Evolutionary conservation across 2,888 invertebrate species (phyloP), one percentile per base, ranked within the genome.

Genomic region (Lycia hirtaria): DNA sequence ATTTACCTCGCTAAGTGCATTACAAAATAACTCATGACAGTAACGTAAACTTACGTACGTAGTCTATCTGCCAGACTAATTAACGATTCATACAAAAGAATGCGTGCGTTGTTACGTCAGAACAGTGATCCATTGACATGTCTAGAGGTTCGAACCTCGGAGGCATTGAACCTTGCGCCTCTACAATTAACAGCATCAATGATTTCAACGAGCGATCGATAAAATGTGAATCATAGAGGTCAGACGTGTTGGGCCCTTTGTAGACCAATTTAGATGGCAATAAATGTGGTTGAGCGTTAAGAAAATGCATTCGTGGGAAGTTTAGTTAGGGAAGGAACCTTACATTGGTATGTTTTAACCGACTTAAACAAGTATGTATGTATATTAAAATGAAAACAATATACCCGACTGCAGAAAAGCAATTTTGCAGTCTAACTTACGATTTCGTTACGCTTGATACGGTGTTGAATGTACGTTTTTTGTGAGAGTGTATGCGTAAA

Each of bases 151-250:
- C 24, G 45, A 14, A 44, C n/a, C 41, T 54, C 45, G 14, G 30
- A 61, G 58, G 45, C 55, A 52, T 44, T 56, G 44, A 63, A 52
- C 57, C 43, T 28, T 28, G 38, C 26, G 12, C 24, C 28, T 41
- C 12, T 19, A 48, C 49, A 38, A 32, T 51, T 43, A 51, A 37
- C 33, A 28, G 43, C 45, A 40, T 61, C 47, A 56, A 62, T 59
- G 59, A 64, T 56, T 57, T 51, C 84, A 82, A 79, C 78, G 81
- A 85, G 79, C 83, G 10, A 66, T 76, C 74, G 77, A 83, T 81
- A 77, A 70, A 72, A 73, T 68, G 71, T 76, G 76, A 80, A 76
- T 80, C 74, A 77, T 45, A 56, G 73, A 72, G 82, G 81, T 83
- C 80, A 81, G 76, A 74, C 72, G 69, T 74, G 59, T 62, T 56